These are phyloP conservation scores for Carassius gibelio DNA, from an alignment of 2,113 vertebrate species.

Conservation along the genomic window DNA sequence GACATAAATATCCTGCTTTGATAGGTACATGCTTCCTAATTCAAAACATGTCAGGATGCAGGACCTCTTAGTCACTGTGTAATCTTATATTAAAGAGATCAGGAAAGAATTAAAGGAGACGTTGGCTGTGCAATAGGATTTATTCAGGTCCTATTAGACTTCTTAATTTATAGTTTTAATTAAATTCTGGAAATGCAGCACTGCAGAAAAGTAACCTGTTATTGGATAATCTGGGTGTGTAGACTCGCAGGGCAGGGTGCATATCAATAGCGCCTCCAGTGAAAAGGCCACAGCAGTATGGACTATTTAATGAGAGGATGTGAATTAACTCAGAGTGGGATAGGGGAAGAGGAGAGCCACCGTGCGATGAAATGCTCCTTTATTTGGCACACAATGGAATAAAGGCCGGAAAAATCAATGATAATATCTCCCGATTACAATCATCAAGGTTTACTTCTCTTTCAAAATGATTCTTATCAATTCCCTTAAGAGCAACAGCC, in stretches of 20 bases:
- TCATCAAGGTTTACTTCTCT: slow-evolving; percentile 59
- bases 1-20: background rate
- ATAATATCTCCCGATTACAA: slow-evolving; percentile 60
- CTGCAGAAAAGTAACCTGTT: slow-evolving; percentile 44
- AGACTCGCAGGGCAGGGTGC: slow-evolving; percentile 28
- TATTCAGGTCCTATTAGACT: slow-evolving; percentile 51
- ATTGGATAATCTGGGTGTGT: slow-evolving; percentile 47
- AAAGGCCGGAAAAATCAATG: slow-evolving; percentile 54
- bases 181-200: slow-evolving; percentile 54
- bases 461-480: slow-evolving; percentile 55
- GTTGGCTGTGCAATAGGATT: slow-evolving; percentile 51
- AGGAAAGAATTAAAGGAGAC: slow-evolving; percentile 58
- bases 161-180: slow-evolving; percentile 59
- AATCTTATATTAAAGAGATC: slow-evolving; percentile 62
- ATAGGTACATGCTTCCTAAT: slow-evolving; percentile 46
- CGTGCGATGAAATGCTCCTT: slow-evolving; percentile 49
- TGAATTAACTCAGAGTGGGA: slow-evolving; percentile 43
- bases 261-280: slow-evolving; percentile 44
- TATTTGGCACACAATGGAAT: slow-evolving; percentile 57
- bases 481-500: slow-evolving; percentile 54
- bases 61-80: slow-evolving; percentile 48
- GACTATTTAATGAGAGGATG: slow-evolving; percentile 49
- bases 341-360: slow-evolving; percentile 20
- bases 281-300: slow-evolving; percentile 44
- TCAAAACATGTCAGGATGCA: slow-evolving; percentile 56